A percentile compares a stretch with the other conserved stretches of the same genome.
Conservation (phyloP, 92 coral and sea anemone species). For the Actinernus sp. region DNA sequence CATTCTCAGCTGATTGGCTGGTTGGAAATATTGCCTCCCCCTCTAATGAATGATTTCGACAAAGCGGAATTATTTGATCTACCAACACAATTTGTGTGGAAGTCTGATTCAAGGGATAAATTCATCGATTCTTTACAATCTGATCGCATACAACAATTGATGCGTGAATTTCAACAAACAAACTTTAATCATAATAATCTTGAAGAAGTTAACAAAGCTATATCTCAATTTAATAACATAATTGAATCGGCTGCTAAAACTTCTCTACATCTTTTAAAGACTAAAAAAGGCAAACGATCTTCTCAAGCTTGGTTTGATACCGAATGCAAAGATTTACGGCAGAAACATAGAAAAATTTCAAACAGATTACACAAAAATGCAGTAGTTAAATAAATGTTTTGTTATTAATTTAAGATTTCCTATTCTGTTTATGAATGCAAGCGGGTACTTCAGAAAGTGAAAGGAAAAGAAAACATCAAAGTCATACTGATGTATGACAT, state of each 20-base stretch:
- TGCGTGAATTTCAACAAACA: not conserved
- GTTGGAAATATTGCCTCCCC: conserved; percentile 8
- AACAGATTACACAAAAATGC: too few species aligned
- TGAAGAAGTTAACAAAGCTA: too few species aligned
- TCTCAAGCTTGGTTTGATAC: too few species aligned
- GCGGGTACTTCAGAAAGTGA: not conserved
- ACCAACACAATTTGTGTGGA: conserved; percentile 39
- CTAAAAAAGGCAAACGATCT: too few species aligned
- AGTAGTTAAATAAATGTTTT: conserved; percentile 1
- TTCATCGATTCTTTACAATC: conserved; percentile 4
- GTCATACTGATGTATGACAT: conserved; percentile 17
- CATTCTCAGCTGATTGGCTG: conserved; percentile 16
- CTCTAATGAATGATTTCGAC: conserved; percentile 1
- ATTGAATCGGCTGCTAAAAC: too few species aligned
- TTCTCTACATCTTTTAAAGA: too few species aligned
- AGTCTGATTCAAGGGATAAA: conserved; percentile 9
- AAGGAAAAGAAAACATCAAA: not conserved
- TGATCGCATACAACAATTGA: conserved; percentile 3
- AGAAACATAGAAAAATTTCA: too few species aligned
- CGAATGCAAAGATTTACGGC: too few species aligned
- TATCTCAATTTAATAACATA: too few species aligned
- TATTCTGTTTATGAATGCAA: conserved; percentile 14
- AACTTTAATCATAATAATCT: too few species aligned
- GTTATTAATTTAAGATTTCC: conserved; percentile 20
- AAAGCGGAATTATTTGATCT: not conserved